Conservation (phyloP, 2,888 invertebrate genomes). For the Andricus quercusramuli region DNA sequence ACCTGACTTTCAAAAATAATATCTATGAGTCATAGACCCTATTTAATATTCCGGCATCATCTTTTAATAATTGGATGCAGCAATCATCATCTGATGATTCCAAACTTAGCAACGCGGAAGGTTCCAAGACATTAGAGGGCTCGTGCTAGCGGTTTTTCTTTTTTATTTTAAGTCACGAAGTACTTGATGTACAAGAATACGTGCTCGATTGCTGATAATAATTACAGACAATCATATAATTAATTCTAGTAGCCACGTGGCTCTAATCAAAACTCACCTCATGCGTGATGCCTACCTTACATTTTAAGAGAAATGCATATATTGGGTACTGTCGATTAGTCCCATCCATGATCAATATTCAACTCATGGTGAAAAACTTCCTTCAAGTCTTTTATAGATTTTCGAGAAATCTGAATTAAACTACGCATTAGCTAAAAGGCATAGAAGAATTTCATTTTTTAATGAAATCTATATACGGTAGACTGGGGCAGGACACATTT, state of each 20-base stretch:
- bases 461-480: too few species aligned
- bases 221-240: slow-evolving; percentile 64
- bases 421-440: neutral
- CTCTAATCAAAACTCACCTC: slow-evolving; percentile 63
- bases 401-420: neutral
- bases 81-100: slow-evolving; percentile 19
- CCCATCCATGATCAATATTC: slow-evolving; percentile 54
- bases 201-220: slow-evolving; percentile 64
- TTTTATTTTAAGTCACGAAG: slow-evolving; percentile 44
- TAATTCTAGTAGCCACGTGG: slow-evolving; percentile 70
- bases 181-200: slow-evolving; percentile 56
- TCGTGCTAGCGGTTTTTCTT: slow-evolving; percentile 47
- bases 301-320: slow-evolving; percentile 52
- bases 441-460: neutral
- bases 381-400: slow-evolving; percentile 15
- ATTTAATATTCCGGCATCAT: slow-evolving; percentile 19
- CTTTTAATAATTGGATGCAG: slow-evolving; percentile 28
- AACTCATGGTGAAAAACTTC: slow-evolving; percentile 49
- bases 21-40: neutral
- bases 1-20: neutral
- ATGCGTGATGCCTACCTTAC: slow-evolving; percentile 64
- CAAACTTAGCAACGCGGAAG: slow-evolving; percentile 21
- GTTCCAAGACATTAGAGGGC: slow-evolving; percentile 6
- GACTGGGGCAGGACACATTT: too few species aligned
- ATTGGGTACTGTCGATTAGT: slow-evolving; percentile 48